Evolutionary conservation across 2,113 vertebrate genomes (phyloP).

Genomic region (Anhinga rufa): DNA sequence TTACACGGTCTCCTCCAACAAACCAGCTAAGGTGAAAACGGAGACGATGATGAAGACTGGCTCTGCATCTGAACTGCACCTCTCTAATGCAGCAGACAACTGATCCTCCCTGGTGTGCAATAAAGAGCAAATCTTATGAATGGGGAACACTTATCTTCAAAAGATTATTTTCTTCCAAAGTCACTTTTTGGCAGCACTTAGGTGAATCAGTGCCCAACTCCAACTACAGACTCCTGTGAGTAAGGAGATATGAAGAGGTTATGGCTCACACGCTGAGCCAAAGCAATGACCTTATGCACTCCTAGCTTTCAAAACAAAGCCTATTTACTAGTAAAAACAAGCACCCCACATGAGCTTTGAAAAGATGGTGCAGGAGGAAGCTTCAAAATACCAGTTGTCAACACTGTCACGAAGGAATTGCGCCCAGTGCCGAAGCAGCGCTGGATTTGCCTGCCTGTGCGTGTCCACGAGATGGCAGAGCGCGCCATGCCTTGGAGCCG

Average conservation of each 20-base stretch:
- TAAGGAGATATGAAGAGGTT: background rate
- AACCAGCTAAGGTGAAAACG: background rate
- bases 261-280: background rate
- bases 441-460: background rate
- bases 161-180: background rate
- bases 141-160: background rate
- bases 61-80: background rate
- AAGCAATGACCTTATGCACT: background rate
- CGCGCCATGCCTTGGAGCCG: accelerated
- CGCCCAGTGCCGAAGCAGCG: accelerated
- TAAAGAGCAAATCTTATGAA: background rate
- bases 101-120: background rate
- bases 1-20: background rate
- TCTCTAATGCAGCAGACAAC: background rate
- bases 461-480: slow-evolving; percentile 52
- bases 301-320: background rate
- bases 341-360: background rate
- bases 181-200: background rate
- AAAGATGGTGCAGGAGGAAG: background rate
- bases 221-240: background rate
- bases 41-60: background rate
- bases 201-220: background rate
- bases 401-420: accelerated
- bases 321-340: background rate
- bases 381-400: background rate